Evolutionary conservation across 2,888 invertebrate genomes (phyloP).

Genomic region (Tetranychus truncatus): DNA sequence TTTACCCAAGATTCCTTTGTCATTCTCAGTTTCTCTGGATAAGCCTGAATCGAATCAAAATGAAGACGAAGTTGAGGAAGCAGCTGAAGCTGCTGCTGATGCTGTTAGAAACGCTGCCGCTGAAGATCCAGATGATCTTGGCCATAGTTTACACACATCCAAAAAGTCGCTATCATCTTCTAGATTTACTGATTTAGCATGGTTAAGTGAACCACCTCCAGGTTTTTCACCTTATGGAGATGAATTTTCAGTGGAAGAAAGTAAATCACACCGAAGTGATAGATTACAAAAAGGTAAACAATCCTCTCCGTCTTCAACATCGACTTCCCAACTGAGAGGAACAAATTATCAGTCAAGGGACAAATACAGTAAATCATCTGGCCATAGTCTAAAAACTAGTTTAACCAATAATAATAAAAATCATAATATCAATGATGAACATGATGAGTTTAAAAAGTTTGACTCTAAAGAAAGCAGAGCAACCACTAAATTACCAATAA

Average conservation of each 20-base stretch:
- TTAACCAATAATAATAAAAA: neutral
- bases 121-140: neutral
- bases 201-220: neutral
- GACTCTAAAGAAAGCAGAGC: neutral
- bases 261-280: neutral
- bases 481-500: neutral
- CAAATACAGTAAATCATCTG: neutral
- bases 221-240: neutral
- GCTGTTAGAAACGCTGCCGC: neutral
- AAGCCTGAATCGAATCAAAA: neutral
- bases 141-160: neutral
- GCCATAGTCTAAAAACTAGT: neutral
- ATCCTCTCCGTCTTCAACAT: neutral
- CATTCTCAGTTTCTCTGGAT: neutral
- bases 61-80: neutral
- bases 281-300: neutral
- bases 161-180: neutral
- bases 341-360: neutral
- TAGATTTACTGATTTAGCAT: neutral
- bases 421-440: neutral
- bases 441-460: neutral
- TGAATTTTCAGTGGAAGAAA: conserved; percentile 4
- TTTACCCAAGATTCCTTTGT: neutral
- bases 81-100: neutral
- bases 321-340: neutral